Evolutionary conservation across 2,797 vertebrate genomes (phyloP).

Genomic region (Sebastes vulpes): DNA sequence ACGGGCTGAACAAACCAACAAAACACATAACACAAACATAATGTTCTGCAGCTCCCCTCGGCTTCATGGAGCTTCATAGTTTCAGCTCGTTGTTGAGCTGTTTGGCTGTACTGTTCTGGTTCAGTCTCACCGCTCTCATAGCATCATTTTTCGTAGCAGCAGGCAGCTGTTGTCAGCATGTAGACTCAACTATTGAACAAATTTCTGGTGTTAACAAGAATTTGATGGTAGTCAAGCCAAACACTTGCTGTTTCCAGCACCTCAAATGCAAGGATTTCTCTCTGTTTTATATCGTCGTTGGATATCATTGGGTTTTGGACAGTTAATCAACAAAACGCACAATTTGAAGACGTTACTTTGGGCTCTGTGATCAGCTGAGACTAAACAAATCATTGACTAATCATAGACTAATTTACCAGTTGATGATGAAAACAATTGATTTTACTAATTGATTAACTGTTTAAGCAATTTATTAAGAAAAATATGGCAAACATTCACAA

Average conservation of each 20-base stretch:
- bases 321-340: neutral
- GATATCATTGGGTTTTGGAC: neutral
- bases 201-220: neutral
- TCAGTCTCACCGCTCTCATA: neutral
- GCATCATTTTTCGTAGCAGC: neutral
- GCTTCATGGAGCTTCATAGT: neutral
- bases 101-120: neutral
- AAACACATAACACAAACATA: too few species aligned
- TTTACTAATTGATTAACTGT: neutral
- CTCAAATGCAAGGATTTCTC: neutral
- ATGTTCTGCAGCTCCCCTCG: neutral
- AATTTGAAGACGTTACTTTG: neutral
- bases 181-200: neutral
- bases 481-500: neutral
- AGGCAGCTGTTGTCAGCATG: neutral
- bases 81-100: neutral
- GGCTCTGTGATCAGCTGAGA: neutral
- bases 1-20: too few species aligned
- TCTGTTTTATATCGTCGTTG: neutral
- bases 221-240: neutral
- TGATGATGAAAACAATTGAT: neutral
- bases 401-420: neutral
- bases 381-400: neutral
- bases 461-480: neutral
- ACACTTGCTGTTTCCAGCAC: neutral